Evolutionary conservation across 1,140 invertebrate genomes (phyloP), one percentile per base, ranked within the genome.

Genomic region (Parasteatoda tepidariorum): DNA sequence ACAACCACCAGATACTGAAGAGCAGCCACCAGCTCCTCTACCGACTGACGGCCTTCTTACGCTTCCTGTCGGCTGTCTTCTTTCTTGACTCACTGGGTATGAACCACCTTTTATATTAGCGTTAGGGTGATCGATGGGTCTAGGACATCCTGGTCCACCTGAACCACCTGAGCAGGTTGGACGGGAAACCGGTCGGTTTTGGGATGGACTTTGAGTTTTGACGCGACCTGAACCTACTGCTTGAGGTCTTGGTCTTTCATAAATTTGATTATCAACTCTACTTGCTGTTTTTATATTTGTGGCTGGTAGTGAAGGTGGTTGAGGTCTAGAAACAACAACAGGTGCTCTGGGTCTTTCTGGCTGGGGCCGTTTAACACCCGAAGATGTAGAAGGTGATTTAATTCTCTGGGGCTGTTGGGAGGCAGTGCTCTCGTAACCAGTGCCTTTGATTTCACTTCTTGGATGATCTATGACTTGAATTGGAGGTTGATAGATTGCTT

Each of bases 51-150:
- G 34, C 9, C 30, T 66, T 24, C 22, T 54, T 6, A 31, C 15
- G 13, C 41, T 68, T 33, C 62, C 41, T 26, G 28, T 7, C 3
- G 54, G 54, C 48, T 33, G 66, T 38, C 67, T 26, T 13, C 30
- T 41, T 13, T 26, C 24, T 2, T 30, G 33, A 11, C 64, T 59
- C 3, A 33, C 34, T 38, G 68, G 68, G 18, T 33, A 24, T 15
- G 28, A 54, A 34, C 81, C 81, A 9, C 81, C 81, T 34, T 83
- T 83, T 24, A 83, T 30, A 28, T 83, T 83, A 15, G 81, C 68
- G 41, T 83, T 83, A 11, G 81, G 81, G 13, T 83, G 81, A n/a
- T 83, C 81, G 38, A 82, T 61, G 11, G 67, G 54, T 24, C 57
- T 22, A 9, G 78, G 78, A 24, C 68, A 61, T 70, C 67, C 30